Evolutionary conservation across 2,113 vertebrate species (phyloP).

Genomic region (Mixornis gularis): DNA sequence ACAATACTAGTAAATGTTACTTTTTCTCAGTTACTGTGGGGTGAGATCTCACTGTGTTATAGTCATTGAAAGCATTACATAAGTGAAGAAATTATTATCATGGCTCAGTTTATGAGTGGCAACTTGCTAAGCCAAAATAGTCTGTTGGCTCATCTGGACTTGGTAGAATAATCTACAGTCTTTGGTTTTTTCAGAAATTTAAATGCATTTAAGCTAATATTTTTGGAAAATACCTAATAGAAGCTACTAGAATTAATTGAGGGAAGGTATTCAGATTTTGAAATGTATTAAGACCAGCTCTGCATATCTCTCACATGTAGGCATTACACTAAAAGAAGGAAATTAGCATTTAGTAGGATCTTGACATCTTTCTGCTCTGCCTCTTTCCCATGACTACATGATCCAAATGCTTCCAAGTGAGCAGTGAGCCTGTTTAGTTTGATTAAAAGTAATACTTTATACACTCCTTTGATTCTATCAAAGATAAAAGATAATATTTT

Average conservation of each 20-base stretch:
- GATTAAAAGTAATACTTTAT: background rate
- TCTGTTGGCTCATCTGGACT: background rate
- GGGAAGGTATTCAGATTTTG: background rate
- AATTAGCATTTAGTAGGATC: background rate
- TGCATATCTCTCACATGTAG: background rate
- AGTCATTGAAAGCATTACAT: background rate
- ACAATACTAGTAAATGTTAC: background rate
- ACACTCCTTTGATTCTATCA: background rate
- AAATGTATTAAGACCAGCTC: background rate
- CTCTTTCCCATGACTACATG: background rate
- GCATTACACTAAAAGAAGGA: background rate
- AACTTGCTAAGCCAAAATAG: background rate
- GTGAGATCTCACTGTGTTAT: background rate
- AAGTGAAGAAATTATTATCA: background rate
- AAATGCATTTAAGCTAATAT: background rate
- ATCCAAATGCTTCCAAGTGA: background rate
- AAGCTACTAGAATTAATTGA: background rate
- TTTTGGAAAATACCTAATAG: background rate
- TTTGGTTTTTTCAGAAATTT: background rate
- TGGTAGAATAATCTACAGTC: background rate
- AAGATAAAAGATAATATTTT: background rate
- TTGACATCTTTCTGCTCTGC: background rate
- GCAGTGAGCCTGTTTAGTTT: background rate
- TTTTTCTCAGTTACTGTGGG: background rate
- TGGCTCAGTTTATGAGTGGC: background rate